Conservation (phyloP, 2,113 vertebrate species). For the Cololabis saira region DNA sequence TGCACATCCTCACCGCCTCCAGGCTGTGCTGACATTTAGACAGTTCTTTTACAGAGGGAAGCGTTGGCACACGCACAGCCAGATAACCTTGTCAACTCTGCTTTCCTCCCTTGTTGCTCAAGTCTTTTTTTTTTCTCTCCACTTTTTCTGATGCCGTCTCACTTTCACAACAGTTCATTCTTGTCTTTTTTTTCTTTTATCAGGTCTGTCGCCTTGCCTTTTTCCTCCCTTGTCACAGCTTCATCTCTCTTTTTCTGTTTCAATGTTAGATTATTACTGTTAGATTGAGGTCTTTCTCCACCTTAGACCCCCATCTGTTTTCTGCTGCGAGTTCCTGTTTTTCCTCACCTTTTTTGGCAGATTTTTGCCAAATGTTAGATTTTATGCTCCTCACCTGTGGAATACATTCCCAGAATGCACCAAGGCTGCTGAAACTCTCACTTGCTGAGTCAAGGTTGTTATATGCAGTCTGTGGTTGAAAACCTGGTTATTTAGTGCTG, state of each 20-base stretch:
- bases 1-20: conserved; percentile 27
- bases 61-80: conserved; percentile 9
- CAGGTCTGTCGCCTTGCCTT: too few relatives aligned
- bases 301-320: conserved; percentile 13
- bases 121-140: conserved; percentile 9
- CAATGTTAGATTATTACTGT: too few relatives aligned
- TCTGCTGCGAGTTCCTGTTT: conserved; percentile 8
- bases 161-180: conserved; percentile 21
- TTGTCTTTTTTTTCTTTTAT: conserved; percentile 1
- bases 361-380: conserved; percentile 11
- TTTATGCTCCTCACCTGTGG: too few relatives aligned
- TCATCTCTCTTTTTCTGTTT: too few relatives aligned
- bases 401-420: too few relatives aligned
- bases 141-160: too few relatives aligned
- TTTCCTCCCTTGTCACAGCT: too few relatives aligned
- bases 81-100: conserved; percentile 55
- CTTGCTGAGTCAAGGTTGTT: too few relatives aligned
- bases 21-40: conserved; percentile 60
- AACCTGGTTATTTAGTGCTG: too few relatives aligned
- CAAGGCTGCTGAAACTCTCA: too few relatives aligned
- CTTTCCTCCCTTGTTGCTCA: not conserved
- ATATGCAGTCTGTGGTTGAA: too few relatives aligned
- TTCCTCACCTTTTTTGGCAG: conserved; percentile 1
- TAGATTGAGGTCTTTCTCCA: too few relatives aligned
- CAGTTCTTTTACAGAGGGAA: conserved; percentile 37